Evolutionary conservation across 2,113 vertebrate species (phyloP), one percentile per base, ranked within the genome.

Genomic region (Falcunculus frontatus): DNA sequence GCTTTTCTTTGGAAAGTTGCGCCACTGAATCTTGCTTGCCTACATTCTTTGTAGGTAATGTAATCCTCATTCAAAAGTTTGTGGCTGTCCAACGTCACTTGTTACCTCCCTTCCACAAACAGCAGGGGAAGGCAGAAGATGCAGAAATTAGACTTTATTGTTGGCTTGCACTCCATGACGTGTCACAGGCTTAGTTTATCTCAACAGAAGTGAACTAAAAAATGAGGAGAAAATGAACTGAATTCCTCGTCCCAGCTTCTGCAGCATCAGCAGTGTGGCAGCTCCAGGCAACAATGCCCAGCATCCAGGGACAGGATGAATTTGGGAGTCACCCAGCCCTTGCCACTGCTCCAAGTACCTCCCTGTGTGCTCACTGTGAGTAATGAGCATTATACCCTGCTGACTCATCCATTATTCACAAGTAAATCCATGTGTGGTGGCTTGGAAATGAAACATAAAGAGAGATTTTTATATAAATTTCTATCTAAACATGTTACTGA

Each of bases 61-160:
- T 39, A 96, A 97, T 92, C 86, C 93, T 80, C 90, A 84, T 91
- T 91, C 91, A 91, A 87, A 95, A 94, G 81, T 84, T 73, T 62
- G 83, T 81, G 79, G 88, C 90, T 86, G 37, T 35, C 84, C 86
- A 79, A 80, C 4, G 7, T 86, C 75, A 82, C 79, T 88, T 75
- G 81, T 77, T 88, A 92, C 83, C 90, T 97, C 93, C 90, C 42
- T 60, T 65, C 75, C 75, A 87, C 78, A 74, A 93, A 84, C 6
- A 75, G 92, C 82, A 92, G 74, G 9, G 27, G 41, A 83, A 93
- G 47, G 70, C 63, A 90, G 64, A 84, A 94, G 60, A 78, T 74
- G 77, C 27, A 84, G 75, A 92, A 86, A 83, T 78, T 5, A 76
- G 74, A 79, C 84, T 84, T 94, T 5, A 49, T 67, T 3, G 0